These are phyloP conservation scores for Oreonectes daqikongensis DNA, from an alignment of 2,797 vertebrate species.

Conservation along the genomic window DNA sequence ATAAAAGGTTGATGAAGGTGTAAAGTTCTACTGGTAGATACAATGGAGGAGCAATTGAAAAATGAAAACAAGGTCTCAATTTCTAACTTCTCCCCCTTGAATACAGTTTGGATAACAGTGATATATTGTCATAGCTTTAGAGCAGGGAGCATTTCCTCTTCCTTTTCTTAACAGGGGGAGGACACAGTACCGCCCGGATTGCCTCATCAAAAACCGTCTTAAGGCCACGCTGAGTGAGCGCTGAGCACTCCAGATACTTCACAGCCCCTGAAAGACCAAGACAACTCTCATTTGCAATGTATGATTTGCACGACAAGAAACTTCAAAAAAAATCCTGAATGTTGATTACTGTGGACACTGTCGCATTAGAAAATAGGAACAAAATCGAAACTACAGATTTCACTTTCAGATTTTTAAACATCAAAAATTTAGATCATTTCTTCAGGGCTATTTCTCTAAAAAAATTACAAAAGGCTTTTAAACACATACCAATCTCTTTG, in stretches of 20 bases:
- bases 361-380: too few relatives aligned
- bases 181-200: conserved; percentile 96
- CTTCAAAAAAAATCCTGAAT: too few relatives aligned
- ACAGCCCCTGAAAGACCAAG: conserved; percentile 82
- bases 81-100: conserved; percentile 59
- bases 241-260: conserved; percentile 97
- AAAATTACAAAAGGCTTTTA: too few relatives aligned
- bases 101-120: conserved; percentile 64
- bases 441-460: too few relatives aligned
- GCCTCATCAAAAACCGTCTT: conserved; percentile 99
- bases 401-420: not conserved
- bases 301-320: too few relatives aligned
- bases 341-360: not conserved
- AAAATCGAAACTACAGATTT: too few relatives aligned
- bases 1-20: conserved; percentile 57
- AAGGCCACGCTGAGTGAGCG: conserved; percentile 95
- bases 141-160: conserved; percentile 88
- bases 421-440: too few relatives aligned
- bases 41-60: conserved; percentile 75
- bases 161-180: conserved; percentile 91
- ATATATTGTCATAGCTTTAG: conserved; percentile 71
- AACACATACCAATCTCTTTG: conserved; percentile 91
- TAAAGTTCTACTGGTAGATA: conserved; percentile 75
- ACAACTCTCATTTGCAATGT: not conserved
- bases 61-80: conserved; percentile 61